A percentile compares a stretch with the other conserved stretches of the same genome.
These are phyloP conservation scores for Hoplias malabaricus DNA, from an alignment of 2,113 vertebrate species.

Conservation along the genomic window DNA sequence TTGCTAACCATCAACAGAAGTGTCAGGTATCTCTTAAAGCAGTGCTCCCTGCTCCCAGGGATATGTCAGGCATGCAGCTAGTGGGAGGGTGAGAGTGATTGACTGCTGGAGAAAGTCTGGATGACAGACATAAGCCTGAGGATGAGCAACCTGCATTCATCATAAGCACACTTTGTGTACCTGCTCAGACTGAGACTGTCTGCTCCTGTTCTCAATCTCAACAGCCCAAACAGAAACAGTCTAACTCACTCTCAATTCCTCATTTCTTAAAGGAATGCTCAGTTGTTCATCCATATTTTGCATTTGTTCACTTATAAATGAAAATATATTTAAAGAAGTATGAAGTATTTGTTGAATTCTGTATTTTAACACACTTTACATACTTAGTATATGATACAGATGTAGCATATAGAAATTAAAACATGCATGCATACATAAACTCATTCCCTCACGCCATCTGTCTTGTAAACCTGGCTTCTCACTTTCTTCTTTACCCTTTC, in stretches of 20 bases:
- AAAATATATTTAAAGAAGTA: too few species aligned
- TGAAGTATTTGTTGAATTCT: too few species aligned
- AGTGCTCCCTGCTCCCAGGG: not conserved
- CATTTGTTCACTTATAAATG: too few species aligned
- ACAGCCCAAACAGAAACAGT: not conserved
- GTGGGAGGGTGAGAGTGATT: not conserved
- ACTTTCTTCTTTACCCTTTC: too few species aligned
- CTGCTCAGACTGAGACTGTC: constrained; percentile 10
- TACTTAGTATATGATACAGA: not conserved
- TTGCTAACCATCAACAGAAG: not conserved
- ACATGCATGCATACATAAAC: not conserved
- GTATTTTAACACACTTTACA: too few species aligned
- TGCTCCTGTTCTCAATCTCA: not conserved
- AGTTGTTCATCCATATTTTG: not conserved
- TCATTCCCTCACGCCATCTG: not conserved
- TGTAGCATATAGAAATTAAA: too few species aligned
- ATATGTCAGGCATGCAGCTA: not conserved
- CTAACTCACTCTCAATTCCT: not conserved
- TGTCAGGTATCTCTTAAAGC: not conserved
- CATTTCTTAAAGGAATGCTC: not conserved
- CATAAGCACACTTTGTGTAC: not conserved
- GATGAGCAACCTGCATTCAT: constrained; percentile 24
- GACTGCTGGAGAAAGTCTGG: not conserved
- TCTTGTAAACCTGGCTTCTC: too few species aligned
- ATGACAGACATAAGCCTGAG: not conserved